Percentiles rank a stretch among this genome's conserved stretches.
Conservation (phyloP, 1,140 invertebrate genomes). For the Glossosoma conforme region DNA sequence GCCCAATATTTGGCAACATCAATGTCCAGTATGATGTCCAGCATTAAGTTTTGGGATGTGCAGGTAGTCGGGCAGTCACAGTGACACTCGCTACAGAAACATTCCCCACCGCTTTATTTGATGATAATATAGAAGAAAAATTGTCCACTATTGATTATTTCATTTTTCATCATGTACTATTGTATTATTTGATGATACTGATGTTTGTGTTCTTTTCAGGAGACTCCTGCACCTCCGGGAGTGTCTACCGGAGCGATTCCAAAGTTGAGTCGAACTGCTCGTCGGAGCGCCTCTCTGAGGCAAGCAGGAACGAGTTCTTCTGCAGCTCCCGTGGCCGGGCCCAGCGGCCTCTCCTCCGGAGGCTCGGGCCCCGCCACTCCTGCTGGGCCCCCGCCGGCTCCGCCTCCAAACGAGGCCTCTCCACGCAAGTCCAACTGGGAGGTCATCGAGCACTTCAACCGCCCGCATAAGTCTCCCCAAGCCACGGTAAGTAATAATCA, state of each 20-base stretch:
- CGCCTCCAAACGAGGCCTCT: slow-evolving; percentile 42
- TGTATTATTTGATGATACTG: no score
- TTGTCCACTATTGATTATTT: no score
- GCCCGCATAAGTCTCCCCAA: slow-evolving; percentile 36
- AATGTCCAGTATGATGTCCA: no score
- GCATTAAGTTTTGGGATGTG: no score
- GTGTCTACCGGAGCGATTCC: slow-evolving; percentile 7
- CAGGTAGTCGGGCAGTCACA: no score
- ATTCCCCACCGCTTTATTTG: no score
- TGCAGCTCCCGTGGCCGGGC: slow-evolving; percentile 32
- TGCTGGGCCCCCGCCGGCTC: slow-evolving; percentile 32
- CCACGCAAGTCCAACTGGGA: slow-evolving; percentile 73
- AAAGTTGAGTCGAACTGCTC: slow-evolving; percentile 26
- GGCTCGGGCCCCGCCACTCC: slow-evolving; percentile 9
- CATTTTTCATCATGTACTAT: no score
- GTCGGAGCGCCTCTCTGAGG: slow-evolving; percentile 40
- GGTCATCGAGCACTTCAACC: slow-evolving; percentile 71
- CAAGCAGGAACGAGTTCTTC: no score
- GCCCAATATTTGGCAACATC: no score
- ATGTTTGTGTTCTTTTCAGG: slow-evolving; percentile 9
- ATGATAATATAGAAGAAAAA: no score
- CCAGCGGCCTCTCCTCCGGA: slow-evolving; percentile 7
- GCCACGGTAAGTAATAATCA: slow-evolving; percentile 43
- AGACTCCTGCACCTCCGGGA: slow-evolving; percentile 6
- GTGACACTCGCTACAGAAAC: no score